These are phyloP conservation scores for Rhizoglyphus robini DNA, from an alignment of 1,140 invertebrate genomes.

Conservation along the genomic window DNA sequence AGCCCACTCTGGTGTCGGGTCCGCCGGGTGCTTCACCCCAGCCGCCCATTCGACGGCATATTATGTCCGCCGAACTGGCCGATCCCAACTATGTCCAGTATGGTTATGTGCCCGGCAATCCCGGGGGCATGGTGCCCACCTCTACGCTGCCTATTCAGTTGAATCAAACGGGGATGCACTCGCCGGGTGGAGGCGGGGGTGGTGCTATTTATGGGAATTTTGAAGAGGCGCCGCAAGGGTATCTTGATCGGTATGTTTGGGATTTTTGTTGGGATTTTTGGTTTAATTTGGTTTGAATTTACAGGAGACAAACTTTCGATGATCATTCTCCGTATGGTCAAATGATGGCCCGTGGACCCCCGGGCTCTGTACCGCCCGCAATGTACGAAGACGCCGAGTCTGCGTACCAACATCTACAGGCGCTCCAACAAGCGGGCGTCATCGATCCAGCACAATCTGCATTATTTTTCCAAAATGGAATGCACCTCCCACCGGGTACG, in stretches of 20 bases:
- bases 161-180: background rate
- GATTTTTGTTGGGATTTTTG: background rate
- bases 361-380: slow-evolving; percentile 16
- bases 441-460: background rate
- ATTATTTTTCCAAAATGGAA: slow-evolving; percentile 12
- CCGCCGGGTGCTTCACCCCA: slow-evolving; percentile 9
- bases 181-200: background rate
- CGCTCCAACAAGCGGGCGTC: slow-evolving; percentile 14
- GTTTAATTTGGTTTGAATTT: background rate
- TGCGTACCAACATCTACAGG: slow-evolving; percentile 11
- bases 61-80: background rate
- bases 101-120: background rate
- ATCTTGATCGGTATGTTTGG: slow-evolving; percentile 28
- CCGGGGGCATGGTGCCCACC: background rate
- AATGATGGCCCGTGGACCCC: slow-evolving; percentile 15
- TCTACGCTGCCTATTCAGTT: background rate
- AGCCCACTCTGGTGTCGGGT: slow-evolving; percentile 15
- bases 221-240: slow-evolving; percentile 27
- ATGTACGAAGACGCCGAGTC: slow-evolving; percentile 23
- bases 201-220: slow-evolving; percentile 24
- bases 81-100: background rate
- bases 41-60: background rate
- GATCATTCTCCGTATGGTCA: slow-evolving; percentile 24
- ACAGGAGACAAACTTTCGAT: slow-evolving; percentile 27
- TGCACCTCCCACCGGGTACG: background rate